Evolutionary conservation across 1,140 invertebrate genomes (phyloP).

Genomic region (Epicauta chinensis): DNA sequence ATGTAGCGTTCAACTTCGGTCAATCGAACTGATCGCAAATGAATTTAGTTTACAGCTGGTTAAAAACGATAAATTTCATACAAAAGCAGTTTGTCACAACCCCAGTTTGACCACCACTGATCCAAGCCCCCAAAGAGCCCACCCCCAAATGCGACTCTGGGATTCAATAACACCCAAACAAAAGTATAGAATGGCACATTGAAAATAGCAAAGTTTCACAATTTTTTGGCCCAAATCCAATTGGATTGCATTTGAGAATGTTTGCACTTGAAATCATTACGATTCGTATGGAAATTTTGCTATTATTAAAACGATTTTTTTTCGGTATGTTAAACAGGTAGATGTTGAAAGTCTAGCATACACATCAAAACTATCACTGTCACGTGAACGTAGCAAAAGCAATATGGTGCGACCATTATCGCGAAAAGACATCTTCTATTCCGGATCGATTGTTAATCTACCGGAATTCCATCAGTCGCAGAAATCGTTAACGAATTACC

Average conservation of each 20-base stretch:
- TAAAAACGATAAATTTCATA: too few relatives aligned
- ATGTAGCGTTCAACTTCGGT: too few relatives aligned
- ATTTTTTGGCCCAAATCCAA: constrained; percentile 23
- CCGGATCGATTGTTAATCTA: constrained; percentile 85
- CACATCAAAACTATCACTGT: constrained; percentile 47
- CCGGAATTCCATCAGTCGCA: constrained; percentile 90
- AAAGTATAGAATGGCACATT: background rate
- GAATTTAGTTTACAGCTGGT: too few relatives aligned
- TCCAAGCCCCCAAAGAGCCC: too few relatives aligned
- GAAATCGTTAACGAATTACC: constrained; percentile 81
- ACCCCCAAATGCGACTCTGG: too few relatives aligned
- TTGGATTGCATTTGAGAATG: constrained; percentile 12
- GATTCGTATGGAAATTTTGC: too few relatives aligned
- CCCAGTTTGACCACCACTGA: too few relatives aligned
- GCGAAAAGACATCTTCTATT: constrained; percentile 97
- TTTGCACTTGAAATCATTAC: constrained; percentile 14
- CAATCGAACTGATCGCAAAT: too few relatives aligned
- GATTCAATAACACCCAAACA: too few relatives aligned
- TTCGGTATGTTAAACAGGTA: constrained; percentile 18
- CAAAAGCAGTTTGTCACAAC: too few relatives aligned
- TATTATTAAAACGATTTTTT: background rate
- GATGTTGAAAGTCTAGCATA: constrained; percentile 38
- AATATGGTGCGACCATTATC: constrained; percentile 86
- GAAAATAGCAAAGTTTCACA: constrained; percentile 23
- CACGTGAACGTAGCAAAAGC: constrained; percentile 53